A percentile compares a stretch with the other conserved stretches of the same genome.
Evolutionary conservation across 2,888 invertebrate genomes (phyloP).

Genomic region (Cryptophagus acutangulus): DNA sequence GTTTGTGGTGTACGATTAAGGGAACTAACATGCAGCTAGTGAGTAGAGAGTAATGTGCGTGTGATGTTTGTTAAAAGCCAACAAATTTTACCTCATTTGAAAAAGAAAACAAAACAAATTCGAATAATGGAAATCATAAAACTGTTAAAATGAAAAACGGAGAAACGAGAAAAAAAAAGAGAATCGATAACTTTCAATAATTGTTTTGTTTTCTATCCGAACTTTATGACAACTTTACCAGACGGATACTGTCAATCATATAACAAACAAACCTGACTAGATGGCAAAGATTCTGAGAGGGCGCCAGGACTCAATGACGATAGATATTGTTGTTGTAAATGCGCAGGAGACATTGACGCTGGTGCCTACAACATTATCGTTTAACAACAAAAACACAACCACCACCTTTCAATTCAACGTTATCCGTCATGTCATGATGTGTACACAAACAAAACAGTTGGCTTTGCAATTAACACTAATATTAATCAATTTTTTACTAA

Average conservation of each 20-base stretch:
- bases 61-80: conserved; percentile 36
- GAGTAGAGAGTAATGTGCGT: conserved; percentile 31
- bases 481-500: too few species aligned
- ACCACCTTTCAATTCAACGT: too few species aligned
- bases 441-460: conserved; percentile 9
- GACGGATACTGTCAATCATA: too few species aligned
- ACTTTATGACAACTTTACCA: too few species aligned
- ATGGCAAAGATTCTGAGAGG: conserved; percentile 72
- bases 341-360: conserved; percentile 86
- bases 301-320: conserved; percentile 54
- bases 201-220: too few species aligned
- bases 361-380: conserved; percentile 67
- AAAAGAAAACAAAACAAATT: background rate
- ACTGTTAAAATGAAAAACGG: background rate
- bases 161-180: background rate
- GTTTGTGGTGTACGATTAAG: background rate
- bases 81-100: conserved; percentile 24
- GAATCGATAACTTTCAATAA: background rate
- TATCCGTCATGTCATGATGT: too few species aligned
- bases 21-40: conserved; percentile 36
- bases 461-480: too few species aligned
- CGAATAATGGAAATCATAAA: background rate
- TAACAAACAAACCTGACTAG: conserved; percentile 72
- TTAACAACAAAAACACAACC: background rate
- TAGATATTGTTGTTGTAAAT: conserved; percentile 71